These are phyloP conservation scores for Psococerastis gibbosa DNA, from an alignment of 2,888 invertebrate species.

Conservation along the genomic window DNA sequence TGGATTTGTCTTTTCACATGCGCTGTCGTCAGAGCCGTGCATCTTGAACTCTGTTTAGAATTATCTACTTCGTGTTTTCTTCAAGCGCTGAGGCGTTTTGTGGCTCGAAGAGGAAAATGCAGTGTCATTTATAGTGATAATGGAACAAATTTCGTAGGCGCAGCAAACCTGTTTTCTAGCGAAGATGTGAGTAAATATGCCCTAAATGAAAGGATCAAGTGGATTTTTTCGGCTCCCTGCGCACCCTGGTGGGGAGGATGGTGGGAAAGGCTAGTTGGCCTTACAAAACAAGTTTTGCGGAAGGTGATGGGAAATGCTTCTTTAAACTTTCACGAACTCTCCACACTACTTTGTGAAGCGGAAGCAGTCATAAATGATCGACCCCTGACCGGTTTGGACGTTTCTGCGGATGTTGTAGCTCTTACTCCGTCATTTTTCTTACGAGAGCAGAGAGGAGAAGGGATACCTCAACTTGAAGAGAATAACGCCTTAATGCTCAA, in stretches of 20 bases:
- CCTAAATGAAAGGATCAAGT: conserved; percentile 17
- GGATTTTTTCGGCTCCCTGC: conserved; percentile 24
- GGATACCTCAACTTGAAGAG: not conserved
- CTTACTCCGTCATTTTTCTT: not conserved
- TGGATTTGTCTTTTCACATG: conserved; percentile 25
- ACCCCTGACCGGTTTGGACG: not conserved
- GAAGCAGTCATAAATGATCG: conserved; percentile 9
- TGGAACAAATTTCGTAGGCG: conserved; percentile 24
- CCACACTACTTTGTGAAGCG: conserved; percentile 10
- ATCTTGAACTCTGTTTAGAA: conserved; percentile 22
- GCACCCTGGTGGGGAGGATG: conserved; percentile 27
- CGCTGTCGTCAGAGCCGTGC: conserved; percentile 23
- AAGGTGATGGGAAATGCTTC: conserved; percentile 22
- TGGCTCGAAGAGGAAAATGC: conserved; percentile 21
- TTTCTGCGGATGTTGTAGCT: not conserved
- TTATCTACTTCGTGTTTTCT: conserved; percentile 21
- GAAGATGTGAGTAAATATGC: conserved; percentile 20
- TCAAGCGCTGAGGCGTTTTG: conserved; percentile 21
- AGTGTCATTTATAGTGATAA: conserved; percentile 23
- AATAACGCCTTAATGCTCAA: not conserved
- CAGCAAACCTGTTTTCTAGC: conserved; percentile 27
- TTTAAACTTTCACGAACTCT: conserved; percentile 18
- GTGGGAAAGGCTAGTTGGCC: conserved; percentile 25
- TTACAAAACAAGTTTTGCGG: conserved; percentile 23
- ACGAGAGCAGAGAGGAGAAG: not conserved